Evolutionary conservation across 1,140 invertebrate species (phyloP).

Genomic region (Eciton burchellii): DNA sequence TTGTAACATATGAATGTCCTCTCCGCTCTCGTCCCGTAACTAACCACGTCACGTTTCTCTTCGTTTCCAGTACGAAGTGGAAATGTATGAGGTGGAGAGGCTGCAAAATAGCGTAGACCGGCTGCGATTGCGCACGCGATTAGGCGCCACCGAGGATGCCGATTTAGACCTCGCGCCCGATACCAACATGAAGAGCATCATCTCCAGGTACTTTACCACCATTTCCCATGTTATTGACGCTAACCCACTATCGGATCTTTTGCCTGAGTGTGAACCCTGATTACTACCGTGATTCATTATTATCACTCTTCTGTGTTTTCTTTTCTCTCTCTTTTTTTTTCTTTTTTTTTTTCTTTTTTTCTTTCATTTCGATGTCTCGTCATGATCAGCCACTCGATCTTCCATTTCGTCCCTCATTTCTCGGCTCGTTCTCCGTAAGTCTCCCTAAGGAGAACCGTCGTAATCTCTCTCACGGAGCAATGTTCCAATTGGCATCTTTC

Average conservation of each 20-base stretch:
- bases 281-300: constrained; percentile 44
- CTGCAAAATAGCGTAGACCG: constrained; percentile 91
- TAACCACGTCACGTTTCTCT: constrained; percentile 80
- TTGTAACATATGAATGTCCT: neutral
- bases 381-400: constrained; percentile 63
- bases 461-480: neutral
- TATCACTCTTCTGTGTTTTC: constrained; percentile 56
- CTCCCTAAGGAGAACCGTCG: neutral
- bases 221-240: constrained; percentile 50
- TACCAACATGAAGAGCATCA: constrained; percentile 93
- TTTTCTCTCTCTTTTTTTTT: constrained; percentile 54
- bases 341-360: constrained; percentile 46
- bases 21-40: constrained; percentile 77
- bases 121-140: constrained; percentile 87
- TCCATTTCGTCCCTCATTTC: constrained; percentile 52
- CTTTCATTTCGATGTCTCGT: constrained; percentile 56
- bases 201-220: constrained; percentile 88
- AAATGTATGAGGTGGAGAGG: constrained; percentile 88
- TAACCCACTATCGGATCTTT: constrained; percentile 73
- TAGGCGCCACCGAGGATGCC: constrained; percentile 83
- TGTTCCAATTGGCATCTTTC: constrained; percentile 30
- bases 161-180: constrained; percentile 87
- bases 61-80: constrained; percentile 88
- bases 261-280: constrained; percentile 80
- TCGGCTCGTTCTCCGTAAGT: constrained; percentile 31